Conservation (phyloP, 1,140 invertebrate genomes). For the Drosophila erecta region DNA sequence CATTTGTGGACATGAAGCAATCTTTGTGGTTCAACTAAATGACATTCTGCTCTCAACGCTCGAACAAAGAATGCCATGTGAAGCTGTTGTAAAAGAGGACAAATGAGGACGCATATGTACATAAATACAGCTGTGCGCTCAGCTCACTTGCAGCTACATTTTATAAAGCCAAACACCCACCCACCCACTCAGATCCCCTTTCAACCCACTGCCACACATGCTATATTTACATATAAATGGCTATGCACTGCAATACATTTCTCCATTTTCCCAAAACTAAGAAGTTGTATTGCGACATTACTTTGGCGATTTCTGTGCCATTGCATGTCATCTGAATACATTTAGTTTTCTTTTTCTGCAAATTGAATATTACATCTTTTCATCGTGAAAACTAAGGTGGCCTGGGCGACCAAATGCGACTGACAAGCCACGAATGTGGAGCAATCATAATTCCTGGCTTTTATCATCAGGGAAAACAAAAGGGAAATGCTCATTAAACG, state of each 20-base stretch:
- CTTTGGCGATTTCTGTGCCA: too few species aligned
- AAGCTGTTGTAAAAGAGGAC: constrained; percentile 9
- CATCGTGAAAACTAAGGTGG: neutral
- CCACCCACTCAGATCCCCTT: constrained; percentile 2
- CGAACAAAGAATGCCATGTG: neutral
- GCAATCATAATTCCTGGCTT: constrained; percentile 71
- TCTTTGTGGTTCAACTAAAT: too few species aligned
- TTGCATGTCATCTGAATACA: too few species aligned
- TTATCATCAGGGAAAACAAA: constrained; percentile 63
- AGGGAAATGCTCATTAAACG: constrained; percentile 77
- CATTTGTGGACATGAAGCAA: too few species aligned
- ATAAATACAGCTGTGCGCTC: constrained; percentile 1
- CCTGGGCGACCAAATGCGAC: constrained; percentile 1
- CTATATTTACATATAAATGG: neutral
- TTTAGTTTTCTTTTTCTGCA: too few species aligned
- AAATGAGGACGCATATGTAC: constrained; percentile 16
- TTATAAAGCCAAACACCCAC: constrained; percentile 15
- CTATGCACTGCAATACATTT: neutral
- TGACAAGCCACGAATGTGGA: constrained; percentile 52
- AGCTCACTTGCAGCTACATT: constrained; percentile 13
- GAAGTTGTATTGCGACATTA: too few species aligned
- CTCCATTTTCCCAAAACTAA: too few species aligned
- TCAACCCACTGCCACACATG: constrained; percentile 6
- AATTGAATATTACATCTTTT: neutral
- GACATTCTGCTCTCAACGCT: neutral